Conservation (phyloP, 2,888 invertebrate species). For the Bombyx huttoni region DNA sequence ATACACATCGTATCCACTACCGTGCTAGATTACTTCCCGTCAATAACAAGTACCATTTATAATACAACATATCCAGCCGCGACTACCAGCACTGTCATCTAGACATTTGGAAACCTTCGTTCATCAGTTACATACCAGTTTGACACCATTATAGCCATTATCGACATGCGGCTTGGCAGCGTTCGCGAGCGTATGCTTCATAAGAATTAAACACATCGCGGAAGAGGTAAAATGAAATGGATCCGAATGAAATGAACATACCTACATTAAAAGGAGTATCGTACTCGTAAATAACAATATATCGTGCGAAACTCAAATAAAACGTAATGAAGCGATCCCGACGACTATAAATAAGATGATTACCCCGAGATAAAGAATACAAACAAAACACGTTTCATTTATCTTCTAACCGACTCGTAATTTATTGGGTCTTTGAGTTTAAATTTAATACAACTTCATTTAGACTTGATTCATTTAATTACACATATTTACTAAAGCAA, state of each 20-base stretch:
- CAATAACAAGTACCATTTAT: neutral
- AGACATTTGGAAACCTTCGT: no score
- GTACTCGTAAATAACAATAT: neutral
- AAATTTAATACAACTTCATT: no score
- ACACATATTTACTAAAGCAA: no score
- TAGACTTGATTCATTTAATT: no score
- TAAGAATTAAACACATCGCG: neutral
- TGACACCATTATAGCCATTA: no score
- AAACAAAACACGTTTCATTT: neutral
- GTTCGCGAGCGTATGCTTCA: no score
- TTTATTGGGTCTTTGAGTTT: neutral
- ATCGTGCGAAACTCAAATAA: neutral
- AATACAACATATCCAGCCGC: no score
- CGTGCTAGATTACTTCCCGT: neutral
- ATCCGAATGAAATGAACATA: slow-evolving; percentile 3
- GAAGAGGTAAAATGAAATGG: slow-evolving; percentile 4
- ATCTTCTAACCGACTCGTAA: neutral
- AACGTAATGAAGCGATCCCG: neutral
- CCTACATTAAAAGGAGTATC: neutral
- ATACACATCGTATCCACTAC: no score
- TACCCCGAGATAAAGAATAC: neutral
- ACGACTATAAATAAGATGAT: neutral
- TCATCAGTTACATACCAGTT: no score
- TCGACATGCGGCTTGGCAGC: no score
- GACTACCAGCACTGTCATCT: no score